Percentiles rank a stretch among this genome's conserved stretches.
phyloP scores from a whole-genome alignment of 2,113 vertebrate species.

The Myotis davidii region DNA sequence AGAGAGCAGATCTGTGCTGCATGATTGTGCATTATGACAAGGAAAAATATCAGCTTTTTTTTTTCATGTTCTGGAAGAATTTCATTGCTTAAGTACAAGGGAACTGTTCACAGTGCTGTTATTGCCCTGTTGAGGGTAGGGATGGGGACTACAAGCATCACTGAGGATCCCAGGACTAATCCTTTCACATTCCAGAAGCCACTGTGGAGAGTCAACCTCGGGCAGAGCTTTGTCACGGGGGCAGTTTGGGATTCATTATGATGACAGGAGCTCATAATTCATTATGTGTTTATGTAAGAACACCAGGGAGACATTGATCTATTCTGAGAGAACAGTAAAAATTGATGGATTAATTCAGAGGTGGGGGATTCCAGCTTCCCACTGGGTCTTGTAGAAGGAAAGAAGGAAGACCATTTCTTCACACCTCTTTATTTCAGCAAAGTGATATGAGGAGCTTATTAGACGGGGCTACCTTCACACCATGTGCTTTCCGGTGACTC shows the following conservation, averaged over 20 bases:
- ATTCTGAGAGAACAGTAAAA: neutral
- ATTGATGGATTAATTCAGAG: neutral
- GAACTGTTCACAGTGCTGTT: too few relatives aligned
- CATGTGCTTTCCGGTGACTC: neutral
- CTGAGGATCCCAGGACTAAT: neutral
- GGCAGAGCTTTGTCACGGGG: neutral
- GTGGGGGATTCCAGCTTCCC: neutral
- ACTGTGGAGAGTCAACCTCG: rapidly evolving
- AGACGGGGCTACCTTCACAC: neutral
- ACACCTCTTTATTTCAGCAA: neutral
- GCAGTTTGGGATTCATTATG: rapidly evolving
- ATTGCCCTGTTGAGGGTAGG: neutral
- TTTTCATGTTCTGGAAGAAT: neutral
- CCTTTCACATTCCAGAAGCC: neutral
- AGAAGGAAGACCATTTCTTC: neutral
- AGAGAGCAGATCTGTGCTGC: neutral
- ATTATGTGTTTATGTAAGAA: neutral
- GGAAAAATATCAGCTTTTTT: neutral
- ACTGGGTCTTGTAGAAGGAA: neutral
- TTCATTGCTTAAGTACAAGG: neutral
- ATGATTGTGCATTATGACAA: neutral
- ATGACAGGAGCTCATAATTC: neutral
- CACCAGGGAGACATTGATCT: neutral
- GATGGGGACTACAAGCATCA: neutral
- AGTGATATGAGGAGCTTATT: neutral